Evolutionary conservation across 2,888 invertebrate species (phyloP).

Genomic region (Calameuta filiformis): DNA sequence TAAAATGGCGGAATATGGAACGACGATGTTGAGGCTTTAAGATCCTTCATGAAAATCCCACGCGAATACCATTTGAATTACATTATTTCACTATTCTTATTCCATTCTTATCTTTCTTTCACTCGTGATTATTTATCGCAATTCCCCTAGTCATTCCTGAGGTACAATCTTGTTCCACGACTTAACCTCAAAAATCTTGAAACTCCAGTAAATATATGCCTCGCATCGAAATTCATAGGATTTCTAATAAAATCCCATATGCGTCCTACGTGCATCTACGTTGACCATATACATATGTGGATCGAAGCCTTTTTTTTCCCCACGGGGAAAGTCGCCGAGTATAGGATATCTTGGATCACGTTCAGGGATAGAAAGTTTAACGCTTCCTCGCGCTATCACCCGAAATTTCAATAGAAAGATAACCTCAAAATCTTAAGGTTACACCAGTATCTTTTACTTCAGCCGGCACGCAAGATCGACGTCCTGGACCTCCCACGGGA

Average conservation of each 20-base stretch:
- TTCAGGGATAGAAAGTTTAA: not conserved
- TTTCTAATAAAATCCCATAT: not conserved
- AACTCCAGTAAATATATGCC: not conserved
- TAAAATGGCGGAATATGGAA: not conserved
- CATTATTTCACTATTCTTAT: slow-evolving; percentile 41
- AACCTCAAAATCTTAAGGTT: not conserved
- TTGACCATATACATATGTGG: slow-evolving; percentile 8
- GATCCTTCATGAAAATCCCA: slow-evolving; percentile 53
- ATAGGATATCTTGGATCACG: not conserved
- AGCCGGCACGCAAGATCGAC: not conserved
- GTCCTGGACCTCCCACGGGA: not conserved
- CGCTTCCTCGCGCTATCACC: not conserved
- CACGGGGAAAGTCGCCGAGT: slow-evolving; percentile 35
- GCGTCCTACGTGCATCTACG: not conserved
- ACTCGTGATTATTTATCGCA: not conserved
- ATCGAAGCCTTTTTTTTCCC: slow-evolving; percentile 32
- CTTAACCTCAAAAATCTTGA: not conserved
- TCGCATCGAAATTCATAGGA: not conserved
- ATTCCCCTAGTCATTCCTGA: not conserved
- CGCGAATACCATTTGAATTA: slow-evolving; percentile 33
- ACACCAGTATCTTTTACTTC: not conserved
- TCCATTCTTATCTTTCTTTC: slow-evolving; percentile 23
- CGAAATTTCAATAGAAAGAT: not conserved
- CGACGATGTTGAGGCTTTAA: not conserved
- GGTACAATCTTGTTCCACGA: not conserved